Percentiles rank a stretch among this genome's conserved stretches.
These are phyloP conservation scores for Ophiodon elongatus DNA, from an alignment of 2,113 vertebrate species.

Conservation along the genomic window DNA sequence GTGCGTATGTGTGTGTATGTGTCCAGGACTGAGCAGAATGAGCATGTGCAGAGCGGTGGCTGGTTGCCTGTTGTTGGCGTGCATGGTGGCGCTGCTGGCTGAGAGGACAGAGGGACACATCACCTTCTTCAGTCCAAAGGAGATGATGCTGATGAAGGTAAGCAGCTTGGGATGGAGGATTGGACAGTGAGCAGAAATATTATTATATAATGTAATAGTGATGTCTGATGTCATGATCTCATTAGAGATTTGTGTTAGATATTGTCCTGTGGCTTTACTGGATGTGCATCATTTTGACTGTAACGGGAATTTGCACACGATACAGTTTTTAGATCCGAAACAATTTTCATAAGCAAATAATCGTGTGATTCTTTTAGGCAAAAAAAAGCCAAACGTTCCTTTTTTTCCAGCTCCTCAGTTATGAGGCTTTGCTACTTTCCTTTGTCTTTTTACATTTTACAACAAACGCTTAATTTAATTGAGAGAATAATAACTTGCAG, in stretches of 20 bases:
- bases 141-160: conserved; percentile 88
- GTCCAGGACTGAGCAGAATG: conserved; percentile 59
- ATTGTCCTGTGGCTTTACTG: background rate
- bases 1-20: conserved; percentile 27
- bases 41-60: conserved; percentile 80
- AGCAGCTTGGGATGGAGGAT: conserved; percentile 14
- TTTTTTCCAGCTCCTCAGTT: background rate
- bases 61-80: conserved; percentile 78
- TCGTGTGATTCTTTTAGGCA: background rate
- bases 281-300: background rate
- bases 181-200: background rate
- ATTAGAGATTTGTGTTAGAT: background rate
- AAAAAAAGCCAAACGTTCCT: background rate
- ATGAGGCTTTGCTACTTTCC: background rate
- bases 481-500: background rate
- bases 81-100: conserved; percentile 78
- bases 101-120: conserved; percentile 85
- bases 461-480: background rate
- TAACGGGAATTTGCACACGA: background rate
- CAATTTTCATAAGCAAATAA: background rate
- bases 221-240: background rate
- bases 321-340: background rate
- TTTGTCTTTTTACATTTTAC: background rate
- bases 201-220: no score
- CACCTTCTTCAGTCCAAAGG: conserved; percentile 87